Conservation (phyloP, 2,888 invertebrate genomes). For the Colletes collaris region DNA sequence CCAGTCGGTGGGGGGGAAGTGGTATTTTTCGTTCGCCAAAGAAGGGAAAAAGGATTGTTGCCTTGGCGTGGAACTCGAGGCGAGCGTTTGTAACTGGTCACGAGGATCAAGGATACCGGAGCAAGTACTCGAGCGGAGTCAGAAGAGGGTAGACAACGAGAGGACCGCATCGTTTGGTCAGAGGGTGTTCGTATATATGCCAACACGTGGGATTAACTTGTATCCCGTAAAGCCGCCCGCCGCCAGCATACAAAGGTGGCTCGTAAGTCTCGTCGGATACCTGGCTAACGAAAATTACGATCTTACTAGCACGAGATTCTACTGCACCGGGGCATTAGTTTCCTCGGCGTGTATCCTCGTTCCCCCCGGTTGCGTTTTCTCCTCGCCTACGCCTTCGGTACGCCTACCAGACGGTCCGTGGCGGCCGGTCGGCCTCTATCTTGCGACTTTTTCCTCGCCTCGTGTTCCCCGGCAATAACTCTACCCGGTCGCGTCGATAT, state of each 20-base stretch:
- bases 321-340: slow-evolving; percentile 65
- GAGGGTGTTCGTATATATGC: slow-evolving; percentile 68
- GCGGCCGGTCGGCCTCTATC: slow-evolving; percentile 60
- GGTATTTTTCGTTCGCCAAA: too few species aligned
- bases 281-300: slow-evolving; percentile 80
- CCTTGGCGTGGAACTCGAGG: not conserved
- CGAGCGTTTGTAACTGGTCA: slow-evolving; percentile 20
- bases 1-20: too few species aligned
- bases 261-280: slow-evolving; percentile 79
- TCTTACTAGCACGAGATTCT: slow-evolving; percentile 74
- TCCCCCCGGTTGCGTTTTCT: slow-evolving; percentile 62
- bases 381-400: slow-evolving; percentile 68
- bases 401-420: slow-evolving; percentile 66
- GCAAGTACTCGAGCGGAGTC: slow-evolving; percentile 19
- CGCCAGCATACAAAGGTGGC: slow-evolving; percentile 76
- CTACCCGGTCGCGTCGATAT: slow-evolving; percentile 65
- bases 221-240: slow-evolving; percentile 75
- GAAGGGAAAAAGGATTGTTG: too few species aligned
- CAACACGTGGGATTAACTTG: slow-evolving; percentile 80
- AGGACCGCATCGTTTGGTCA: slow-evolving; percentile 49
- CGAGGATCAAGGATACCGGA: slow-evolving; percentile 11
- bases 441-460: slow-evolving; percentile 30
- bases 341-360: slow-evolving; percentile 54
- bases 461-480: slow-evolving; percentile 65
- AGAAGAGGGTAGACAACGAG: slow-evolving; percentile 33